Evolutionary conservation across 2,797 vertebrate species (phyloP).

Genomic region (Sebastes hopkinsi): DNA sequence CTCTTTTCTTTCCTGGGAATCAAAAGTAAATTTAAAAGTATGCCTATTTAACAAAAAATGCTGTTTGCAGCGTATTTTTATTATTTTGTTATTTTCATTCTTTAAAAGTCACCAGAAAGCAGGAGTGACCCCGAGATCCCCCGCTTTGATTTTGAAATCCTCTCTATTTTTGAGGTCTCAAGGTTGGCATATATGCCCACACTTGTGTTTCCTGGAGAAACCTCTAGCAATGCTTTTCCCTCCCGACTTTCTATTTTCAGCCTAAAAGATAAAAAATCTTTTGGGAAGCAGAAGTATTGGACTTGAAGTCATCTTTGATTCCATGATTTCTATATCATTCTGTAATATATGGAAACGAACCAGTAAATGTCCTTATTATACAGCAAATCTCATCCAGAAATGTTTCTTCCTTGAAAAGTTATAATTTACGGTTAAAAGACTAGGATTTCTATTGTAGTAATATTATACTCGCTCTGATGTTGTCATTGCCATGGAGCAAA

Average conservation of each 20-base stretch:
- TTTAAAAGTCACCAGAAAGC: no score
- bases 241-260: neutral
- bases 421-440: neutral
- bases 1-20: no score
- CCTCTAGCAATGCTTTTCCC: neutral
- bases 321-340: conserved; percentile 57
- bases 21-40: no score
- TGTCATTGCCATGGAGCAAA: neutral
- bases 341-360: conserved; percentile 42
- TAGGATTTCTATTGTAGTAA: conserved; percentile 47
- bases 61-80: no score
- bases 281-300: conserved; percentile 33
- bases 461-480: conserved; percentile 27
- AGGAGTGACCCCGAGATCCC: no score
- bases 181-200: neutral
- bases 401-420: conserved; percentile 36
- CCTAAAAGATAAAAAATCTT: conserved; percentile 43
- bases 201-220: conserved; percentile 13
- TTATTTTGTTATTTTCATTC: no score
- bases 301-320: conserved; percentile 42
- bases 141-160: no score
- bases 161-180: no score
- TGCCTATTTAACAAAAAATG: no score
- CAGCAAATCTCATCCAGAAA: conserved; percentile 51
- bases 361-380: conserved; percentile 38